Base-by-base conservation (phyloP, 1,140 invertebrate species). In the Brachionus manjavacas region DNA sequence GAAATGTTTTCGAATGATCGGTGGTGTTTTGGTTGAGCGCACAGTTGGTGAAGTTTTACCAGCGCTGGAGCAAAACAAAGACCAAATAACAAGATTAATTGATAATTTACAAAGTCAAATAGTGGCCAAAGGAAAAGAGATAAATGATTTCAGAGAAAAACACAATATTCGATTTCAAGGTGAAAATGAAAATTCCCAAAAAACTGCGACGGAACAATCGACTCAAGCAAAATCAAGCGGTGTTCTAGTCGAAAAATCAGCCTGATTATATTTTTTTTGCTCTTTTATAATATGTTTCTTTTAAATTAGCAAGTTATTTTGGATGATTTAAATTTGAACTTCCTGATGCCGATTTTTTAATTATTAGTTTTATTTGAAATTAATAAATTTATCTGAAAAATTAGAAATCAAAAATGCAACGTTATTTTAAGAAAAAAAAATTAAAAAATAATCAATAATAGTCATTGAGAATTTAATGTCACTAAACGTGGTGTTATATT, bases 1-100 rank as follows among this genome's bases (percentile, higher is more conserved):
- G 86, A 96, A 95, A 89, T 98, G 96, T 89, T 98, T 94, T 88
- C 92, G 95, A 87, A 93, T 97, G 91, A 93, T 98, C 85, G 96
- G 96, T 43, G 96, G 96, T 14, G 93, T 98, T 68, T 90, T 98
- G 55, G 95, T 96, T 85, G 95, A 98, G 90, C 91, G 94, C 86
- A 96, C 94, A 25, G 96, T 98, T 0, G 93, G 93, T 87, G 95
- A 96, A 86, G 94, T 98, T 20, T 89, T 97, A 86, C 96, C 96
- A 28, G 93, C 93, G 80, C 90, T 98, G 79, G 89, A 92, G 64
- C 91, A 92, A 83, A 98, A 96, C 88, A 93, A 92, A 89, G 93
- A 96, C 86, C 93, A 94, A 91, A 93, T 94, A 85, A 91, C 91
- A 4, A 93, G 94, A 89, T 91, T 95, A 2, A 92, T 96, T 76